Base-by-base conservation (phyloP, 2,113 vertebrate genomes). In the Trichomycterus rosablanca region DNA sequence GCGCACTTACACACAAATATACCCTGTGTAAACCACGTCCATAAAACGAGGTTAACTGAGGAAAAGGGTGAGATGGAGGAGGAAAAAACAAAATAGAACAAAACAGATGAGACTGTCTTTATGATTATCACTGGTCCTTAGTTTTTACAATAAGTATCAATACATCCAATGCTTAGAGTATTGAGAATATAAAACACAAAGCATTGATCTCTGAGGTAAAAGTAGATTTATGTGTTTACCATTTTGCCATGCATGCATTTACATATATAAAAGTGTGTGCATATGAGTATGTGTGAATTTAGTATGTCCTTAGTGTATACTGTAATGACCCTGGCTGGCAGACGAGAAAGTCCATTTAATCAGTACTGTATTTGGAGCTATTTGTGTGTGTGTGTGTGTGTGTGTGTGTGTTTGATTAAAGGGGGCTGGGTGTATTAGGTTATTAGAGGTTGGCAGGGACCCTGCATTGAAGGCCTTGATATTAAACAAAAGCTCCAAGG, bases 281-380 rank as follows among this genome's bases (percentile, higher is more conserved):
- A 35, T 44, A 34, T 63, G 62, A 51, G 45, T 30, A 46, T 34
- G 24, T 56, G 60, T 62, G 40, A 71, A 66, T 57, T 46, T 49
- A 63, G 53, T 57, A 34, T 61, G 64, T 61, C 71, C 68, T 73
- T 40, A 35, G 61, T 71, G 61, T 52, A 63, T 55, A 49, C 14
- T 42, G 44, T 63, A 78, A 76, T 74, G 71, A 76, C 63, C 65
- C 74, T 78, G 76, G 76, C 76, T 72, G 74, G 63, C 51, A 24
- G 43, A 57, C 42, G 61, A 48, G 53, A 72, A 74, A 76, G 60
- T 74, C 76, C 67, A 76, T 78, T 78, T 78, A 78, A 78, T 78
- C 76, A 76, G 67, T 37, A 42, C 56, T 46, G 12, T 56, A 59
- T 65, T 56, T 73, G 74, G 37, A 58, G 55, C 20, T 59, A 11